Evolutionary conservation across 1,140 invertebrate genomes (phyloP), one percentile per base, ranked within the genome.

Genomic region (Drosophila oshimai): DNA sequence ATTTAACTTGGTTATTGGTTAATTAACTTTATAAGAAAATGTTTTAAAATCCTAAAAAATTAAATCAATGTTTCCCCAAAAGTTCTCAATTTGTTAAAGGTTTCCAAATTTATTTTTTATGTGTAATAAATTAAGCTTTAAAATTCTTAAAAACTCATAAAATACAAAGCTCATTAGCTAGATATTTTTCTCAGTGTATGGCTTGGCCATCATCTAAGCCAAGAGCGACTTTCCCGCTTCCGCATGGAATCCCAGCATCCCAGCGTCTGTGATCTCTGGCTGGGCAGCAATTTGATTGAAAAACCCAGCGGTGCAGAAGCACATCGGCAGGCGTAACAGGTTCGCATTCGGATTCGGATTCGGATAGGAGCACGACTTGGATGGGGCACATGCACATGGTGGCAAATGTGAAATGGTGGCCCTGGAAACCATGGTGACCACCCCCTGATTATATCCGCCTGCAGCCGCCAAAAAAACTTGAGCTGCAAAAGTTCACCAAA

Each of bases 211-310:
- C 20, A 44, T 53, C 20, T 39, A 29, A 62, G 42, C 44, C 42
- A 39, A 65, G 18, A 13, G 58, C 41, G 28, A 49, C 39, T 24
- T 62, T 9, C 34, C 42, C 33, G 58, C 62, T 67, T 49, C 61
- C 64, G 62, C 37, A 22, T 67, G 44, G 37, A 28, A 17, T 42
- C 64, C 33, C 29, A 17, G 37, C 36, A 17, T 42, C 64, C 33
- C 29, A 17, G 13, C 18, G 61, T 29, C 60, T 86, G 57, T 83
- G 74, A 79, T 84, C 80, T 78, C 53, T 83, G 71, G 47, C 55
- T 55, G 77, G 74, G 71, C 75, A 86, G 61, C 69, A 49, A 87
- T 87, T 87, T 86, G 80, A 86, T 86, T 86, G 80, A 78, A 87
- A 84, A 87, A 75, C 51, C 13, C 79, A 69, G 41, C 74, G 60